Conservation (phyloP, 2,888 invertebrate genomes). For the Oithona nana region DNA sequence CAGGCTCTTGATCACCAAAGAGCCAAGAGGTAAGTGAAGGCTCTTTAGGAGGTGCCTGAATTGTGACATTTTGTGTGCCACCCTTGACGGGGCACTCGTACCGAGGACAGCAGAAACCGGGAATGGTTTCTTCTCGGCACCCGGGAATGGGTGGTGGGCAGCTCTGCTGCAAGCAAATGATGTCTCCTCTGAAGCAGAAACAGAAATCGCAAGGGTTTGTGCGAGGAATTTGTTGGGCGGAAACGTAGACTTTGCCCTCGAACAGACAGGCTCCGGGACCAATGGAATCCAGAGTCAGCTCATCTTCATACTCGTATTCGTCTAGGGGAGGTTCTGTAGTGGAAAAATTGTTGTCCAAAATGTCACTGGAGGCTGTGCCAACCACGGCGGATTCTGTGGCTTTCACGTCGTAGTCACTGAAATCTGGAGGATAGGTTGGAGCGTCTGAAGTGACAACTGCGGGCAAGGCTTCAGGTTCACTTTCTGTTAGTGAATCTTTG, state of each 20-base stretch:
- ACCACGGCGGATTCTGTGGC: not conserved
- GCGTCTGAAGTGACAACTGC: not conserved
- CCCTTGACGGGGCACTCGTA: constrained; percentile 72
- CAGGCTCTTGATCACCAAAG: constrained; percentile 24
- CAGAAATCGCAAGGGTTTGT: constrained; percentile 91
- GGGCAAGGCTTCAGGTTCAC: not conserved
- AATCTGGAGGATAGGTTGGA: not conserved
- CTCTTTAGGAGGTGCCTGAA: constrained; percentile 14
- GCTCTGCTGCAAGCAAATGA: constrained; percentile 82
- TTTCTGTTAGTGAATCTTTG: not conserved
- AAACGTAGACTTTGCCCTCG: constrained; percentile 76
- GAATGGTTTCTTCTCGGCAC: constrained; percentile 76
- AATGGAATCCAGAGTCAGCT: constrained; percentile 29
- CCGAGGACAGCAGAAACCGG: constrained; percentile 82
- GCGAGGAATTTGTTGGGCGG: constrained; percentile 81
- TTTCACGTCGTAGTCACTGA: not conserved
- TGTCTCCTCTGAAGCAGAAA: constrained; percentile 89
- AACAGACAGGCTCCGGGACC: constrained; percentile 80
- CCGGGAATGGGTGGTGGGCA: constrained; percentile 82
- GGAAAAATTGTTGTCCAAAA: not conserved
- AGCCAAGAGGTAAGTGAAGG: constrained; percentile 24
- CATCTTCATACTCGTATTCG: constrained; percentile 7
- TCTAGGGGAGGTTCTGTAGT: not conserved
- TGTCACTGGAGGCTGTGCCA: constrained; percentile 15
- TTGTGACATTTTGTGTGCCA: constrained; percentile 21